Conservation (phyloP, 2,888 invertebrate species). For the Cheilosia scutellata region DNA sequence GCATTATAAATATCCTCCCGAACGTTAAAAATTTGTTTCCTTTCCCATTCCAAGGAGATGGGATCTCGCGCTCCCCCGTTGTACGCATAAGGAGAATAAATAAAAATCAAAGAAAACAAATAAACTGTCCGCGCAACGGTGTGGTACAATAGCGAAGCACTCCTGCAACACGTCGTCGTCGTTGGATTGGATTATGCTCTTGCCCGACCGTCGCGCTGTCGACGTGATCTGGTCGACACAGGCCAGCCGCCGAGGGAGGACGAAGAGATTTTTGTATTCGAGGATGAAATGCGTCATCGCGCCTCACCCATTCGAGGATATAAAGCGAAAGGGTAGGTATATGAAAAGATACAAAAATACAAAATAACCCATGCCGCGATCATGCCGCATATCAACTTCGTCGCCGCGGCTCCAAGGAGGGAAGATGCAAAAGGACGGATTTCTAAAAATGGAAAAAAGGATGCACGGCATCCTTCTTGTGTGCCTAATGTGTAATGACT, state of each 20-base stretch:
- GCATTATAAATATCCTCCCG: conserved; percentile 60
- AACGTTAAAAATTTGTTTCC: conserved; percentile 64
- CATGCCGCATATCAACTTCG: not conserved
- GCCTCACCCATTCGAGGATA: conserved; percentile 63
- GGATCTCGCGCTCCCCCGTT: not conserved
- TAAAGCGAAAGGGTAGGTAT: conserved; percentile 58
- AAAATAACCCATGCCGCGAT: conserved; percentile 67
- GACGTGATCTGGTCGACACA: not conserved
- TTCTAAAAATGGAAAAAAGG: conserved; percentile 74
- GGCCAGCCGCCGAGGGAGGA: conserved; percentile 39
- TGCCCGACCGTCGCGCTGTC: conserved; percentile 4
- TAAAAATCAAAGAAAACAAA: conserved; percentile 50
- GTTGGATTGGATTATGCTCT: not conserved
- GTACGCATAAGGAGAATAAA: conserved; percentile 17
- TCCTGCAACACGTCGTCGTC: conserved; percentile 53
- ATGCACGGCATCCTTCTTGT: conserved; percentile 59
- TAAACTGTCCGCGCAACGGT: conserved; percentile 58
- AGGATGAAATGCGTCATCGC: conserved; percentile 56
- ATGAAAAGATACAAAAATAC: conserved; percentile 35
- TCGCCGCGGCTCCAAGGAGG: conserved; percentile 3
- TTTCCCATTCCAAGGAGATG: conserved; percentile 52
- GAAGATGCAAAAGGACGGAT: conserved; percentile 55
- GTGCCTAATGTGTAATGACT: conserved; percentile 35
- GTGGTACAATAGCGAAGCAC: conserved; percentile 32
- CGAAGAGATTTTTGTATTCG: conserved; percentile 46